These are phyloP conservation scores for Formica selysi DNA, from an alignment of 1,140 invertebrate species.

Conservation along the genomic window DNA sequence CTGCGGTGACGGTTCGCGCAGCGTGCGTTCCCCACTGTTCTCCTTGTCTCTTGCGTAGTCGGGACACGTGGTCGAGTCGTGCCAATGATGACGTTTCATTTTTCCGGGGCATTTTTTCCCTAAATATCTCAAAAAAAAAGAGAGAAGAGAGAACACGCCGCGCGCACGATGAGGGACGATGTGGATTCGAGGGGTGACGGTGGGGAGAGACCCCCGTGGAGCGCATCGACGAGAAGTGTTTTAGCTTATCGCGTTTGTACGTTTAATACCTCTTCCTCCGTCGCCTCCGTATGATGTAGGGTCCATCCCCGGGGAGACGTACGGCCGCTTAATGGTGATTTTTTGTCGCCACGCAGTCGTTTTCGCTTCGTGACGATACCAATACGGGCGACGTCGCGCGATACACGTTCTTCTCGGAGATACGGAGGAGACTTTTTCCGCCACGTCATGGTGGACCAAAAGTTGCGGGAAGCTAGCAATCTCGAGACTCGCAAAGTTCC, in stretches of 20 bases:
- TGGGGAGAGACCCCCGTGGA: constrained; percentile 71
- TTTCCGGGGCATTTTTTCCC: constrained; percentile 54
- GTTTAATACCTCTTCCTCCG: constrained; percentile 78
- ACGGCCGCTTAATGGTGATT: constrained; percentile 84
- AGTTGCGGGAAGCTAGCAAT: constrained; percentile 7
- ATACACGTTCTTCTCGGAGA: constrained; percentile 50
- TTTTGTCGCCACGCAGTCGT: constrained; percentile 80
- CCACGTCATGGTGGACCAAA: constrained; percentile 1
- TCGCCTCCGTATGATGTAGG: constrained; percentile 68
- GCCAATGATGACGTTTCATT: constrained; percentile 57
- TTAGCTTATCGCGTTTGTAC: constrained; percentile 85
- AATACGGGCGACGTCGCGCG: constrained; percentile 52
- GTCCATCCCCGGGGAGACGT: constrained; percentile 81
- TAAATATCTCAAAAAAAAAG: constrained; percentile 48
- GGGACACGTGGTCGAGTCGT: constrained; percentile 39
- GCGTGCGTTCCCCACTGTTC: constrained; percentile 15
- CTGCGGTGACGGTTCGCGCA: constrained; percentile 9
- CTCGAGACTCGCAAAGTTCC: background rate
- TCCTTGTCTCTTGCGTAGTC: background rate
- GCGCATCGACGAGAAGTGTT: constrained; percentile 79
- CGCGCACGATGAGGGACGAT: constrained; percentile 37
- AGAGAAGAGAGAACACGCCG: background rate
- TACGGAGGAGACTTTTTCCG: constrained; percentile 34
- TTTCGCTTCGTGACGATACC: constrained; percentile 75
- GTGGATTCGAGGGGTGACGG: constrained; percentile 20